Evolutionary conservation across 2,113 vertebrate genomes (phyloP), one percentile per base, ranked within the genome.

Genomic region (Cheirogaleus medius): DNA sequence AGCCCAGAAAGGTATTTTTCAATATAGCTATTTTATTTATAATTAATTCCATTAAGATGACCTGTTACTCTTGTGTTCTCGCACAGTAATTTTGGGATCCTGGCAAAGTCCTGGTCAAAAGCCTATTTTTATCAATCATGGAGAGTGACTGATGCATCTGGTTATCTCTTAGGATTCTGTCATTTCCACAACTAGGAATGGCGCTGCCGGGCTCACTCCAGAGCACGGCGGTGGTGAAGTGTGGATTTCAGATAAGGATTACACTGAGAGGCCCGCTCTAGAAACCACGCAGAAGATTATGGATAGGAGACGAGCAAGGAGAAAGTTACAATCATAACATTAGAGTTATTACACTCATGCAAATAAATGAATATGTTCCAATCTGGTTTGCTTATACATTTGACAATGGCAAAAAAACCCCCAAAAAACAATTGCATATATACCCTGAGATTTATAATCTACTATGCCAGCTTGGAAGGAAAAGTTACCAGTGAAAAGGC

Each of bases 71-170:
- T 52, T 71, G 27, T 37, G 37, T 14, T 49, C 52, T 73, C 29
- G 37, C n/a, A 18, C 23, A 85, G 32, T 77, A 80, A 39, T 83
- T 81, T 29, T 44, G 64, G 83, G 63, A 37, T 44, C 39, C 58
- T 60, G 58, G 56, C 91, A 94, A 74, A 91, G 82, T 60, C 82
- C 80, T 71, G 44, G 56, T 77, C 66, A 37, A 89, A 87, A 37
- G 49, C 91, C 91, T 97, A 97, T 98, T 97, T 98, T 97, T 98
- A 93, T 93, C 97, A 90, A 94, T 44, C 96, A 94, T 74, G 95
- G 90, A 80, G 94, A 96, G 97, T 83, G 60, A 74, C 81, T 60
- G 95, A 87, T 97, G 73, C n/a, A 20, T 86, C 63, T 56, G 69
- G 97, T 97, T 98, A 98, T 97, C 98, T 94, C 95, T 90, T 18